Conservation (phyloP, 2,797 vertebrate genomes). For the Gymnoscopelus microlampas region DNA sequence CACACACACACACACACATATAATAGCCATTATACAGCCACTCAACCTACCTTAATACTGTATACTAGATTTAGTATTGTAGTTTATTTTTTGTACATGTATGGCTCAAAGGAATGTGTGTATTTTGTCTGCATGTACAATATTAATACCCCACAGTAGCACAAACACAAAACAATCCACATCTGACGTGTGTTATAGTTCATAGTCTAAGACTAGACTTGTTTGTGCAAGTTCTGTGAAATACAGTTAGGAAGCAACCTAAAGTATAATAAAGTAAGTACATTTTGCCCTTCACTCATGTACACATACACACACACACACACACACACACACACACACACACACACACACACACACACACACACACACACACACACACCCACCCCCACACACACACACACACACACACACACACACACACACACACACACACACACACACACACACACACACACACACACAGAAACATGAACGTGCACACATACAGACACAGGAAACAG, state of each 20-base stretch:
- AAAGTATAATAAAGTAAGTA: neutral
- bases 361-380: too few relatives aligned
- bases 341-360: constrained; percentile 1
- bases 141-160: neutral
- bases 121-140: too few relatives aligned
- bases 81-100: constrained; percentile 9
- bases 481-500: constrained; percentile 17
- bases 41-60: too few relatives aligned
- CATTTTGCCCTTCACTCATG: neutral
- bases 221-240: constrained; percentile 1
- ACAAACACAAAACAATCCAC: constrained; percentile 44
- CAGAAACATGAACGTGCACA: constrained; percentile 22
- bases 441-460: constrained; percentile 2
- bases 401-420: constrained; percentile 7
- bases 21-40: too few relatives aligned
- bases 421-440: too few relatives aligned
- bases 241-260: neutral
- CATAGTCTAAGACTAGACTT: neutral
- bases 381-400: constrained; percentile 23
- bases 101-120: too few relatives aligned
- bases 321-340: constrained; percentile 18
- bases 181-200: constrained; percentile 22
- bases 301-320: constrained; percentile 1
- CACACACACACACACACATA: too few relatives aligned
- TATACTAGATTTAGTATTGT: too few relatives aligned